Conservation (phyloP, 2,113 vertebrate genomes). For the Sapajus apella region DNA sequence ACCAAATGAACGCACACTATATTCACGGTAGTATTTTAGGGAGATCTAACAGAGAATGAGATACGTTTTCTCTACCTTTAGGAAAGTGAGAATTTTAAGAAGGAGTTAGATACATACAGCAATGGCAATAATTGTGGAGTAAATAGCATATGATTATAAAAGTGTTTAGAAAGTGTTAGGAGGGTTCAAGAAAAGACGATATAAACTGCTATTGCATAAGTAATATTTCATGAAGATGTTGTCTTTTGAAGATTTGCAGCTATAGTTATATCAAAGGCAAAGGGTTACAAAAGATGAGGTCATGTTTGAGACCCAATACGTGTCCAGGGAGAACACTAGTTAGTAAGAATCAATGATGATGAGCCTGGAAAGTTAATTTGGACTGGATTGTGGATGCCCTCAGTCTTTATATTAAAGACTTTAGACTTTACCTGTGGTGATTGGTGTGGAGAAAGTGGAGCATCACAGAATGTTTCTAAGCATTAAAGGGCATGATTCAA, state of each 20-base stretch:
- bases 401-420: not conserved
- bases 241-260: not conserved
- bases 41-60: not conserved
- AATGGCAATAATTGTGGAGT: not conserved
- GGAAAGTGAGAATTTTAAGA: not conserved
- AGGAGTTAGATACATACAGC: not conserved
- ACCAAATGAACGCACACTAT: not conserved
- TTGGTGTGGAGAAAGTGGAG: not conserved
- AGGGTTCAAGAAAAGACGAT: not conserved
- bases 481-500: not conserved
- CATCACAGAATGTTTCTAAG: not conserved
- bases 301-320: not conserved
- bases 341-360: not conserved
- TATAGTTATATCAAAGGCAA: not conserved
- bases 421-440: not conserved
- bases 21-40: not conserved
- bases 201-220: not conserved
- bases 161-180: not conserved
- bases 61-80: not conserved
- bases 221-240: not conserved
- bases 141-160: not conserved
- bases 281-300: not conserved
- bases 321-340: not conserved
- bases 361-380: not conserved
- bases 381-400: not conserved